Evolutionary conservation across 2,888 invertebrate genomes (phyloP).

Genomic region (Ceramica pisi): DNA sequence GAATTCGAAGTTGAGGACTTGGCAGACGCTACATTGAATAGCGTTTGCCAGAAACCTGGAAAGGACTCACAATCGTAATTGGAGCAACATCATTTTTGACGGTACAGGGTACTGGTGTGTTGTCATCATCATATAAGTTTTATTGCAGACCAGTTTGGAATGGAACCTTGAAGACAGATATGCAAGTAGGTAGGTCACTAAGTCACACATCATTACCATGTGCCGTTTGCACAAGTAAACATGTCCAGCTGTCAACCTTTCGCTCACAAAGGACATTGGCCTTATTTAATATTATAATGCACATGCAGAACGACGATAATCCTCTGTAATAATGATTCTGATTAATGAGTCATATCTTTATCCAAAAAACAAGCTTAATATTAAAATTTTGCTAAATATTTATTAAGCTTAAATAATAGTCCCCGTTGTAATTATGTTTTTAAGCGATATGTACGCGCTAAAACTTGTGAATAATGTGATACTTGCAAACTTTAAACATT

Average conservation of each 20-base stretch:
- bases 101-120: too few relatives aligned
- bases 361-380: conserved; percentile 28
- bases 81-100: too few relatives aligned
- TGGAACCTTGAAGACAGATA: background rate
- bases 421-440: too few relatives aligned
- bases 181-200: background rate
- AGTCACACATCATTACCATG: background rate
- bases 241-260: background rate
- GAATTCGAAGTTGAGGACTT: too few relatives aligned
- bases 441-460: background rate
- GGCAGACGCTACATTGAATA: too few relatives aligned
- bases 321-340: conserved; percentile 13
- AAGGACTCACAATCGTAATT: too few relatives aligned
- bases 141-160: background rate
- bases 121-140: too few relatives aligned
- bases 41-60: too few relatives aligned
- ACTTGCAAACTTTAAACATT: conserved; percentile 18
- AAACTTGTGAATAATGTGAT: background rate
- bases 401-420: conserved; percentile 19
- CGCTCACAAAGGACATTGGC: background rate
- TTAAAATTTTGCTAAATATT: conserved; percentile 3
- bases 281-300: conserved; percentile 2
- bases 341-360: conserved; percentile 19
- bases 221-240: background rate
- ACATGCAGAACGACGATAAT: conserved; percentile 29